phyloP scores from a whole-genome alignment of 2,113 vertebrate species.

The Pyrgilauda ruficollis region DNA sequence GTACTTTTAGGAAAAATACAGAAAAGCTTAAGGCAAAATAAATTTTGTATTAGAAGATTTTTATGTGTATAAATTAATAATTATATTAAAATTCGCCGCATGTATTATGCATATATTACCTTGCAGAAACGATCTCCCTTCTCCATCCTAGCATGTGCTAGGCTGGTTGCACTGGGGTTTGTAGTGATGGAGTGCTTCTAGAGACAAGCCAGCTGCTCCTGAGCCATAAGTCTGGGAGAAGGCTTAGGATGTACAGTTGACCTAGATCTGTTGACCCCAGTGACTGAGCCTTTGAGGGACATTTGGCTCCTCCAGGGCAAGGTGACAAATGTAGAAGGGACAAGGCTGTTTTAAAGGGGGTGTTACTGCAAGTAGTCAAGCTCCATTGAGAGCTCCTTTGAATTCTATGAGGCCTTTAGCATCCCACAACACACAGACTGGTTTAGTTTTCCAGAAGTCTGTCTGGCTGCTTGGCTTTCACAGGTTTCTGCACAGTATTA shows the following conservation, averaged over 20 bases:
- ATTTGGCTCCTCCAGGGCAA: not conserved
- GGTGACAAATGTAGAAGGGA: not conserved
- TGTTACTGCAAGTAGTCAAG: not conserved
- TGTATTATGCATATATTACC: not conserved
- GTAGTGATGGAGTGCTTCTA: not conserved
- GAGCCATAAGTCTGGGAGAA: not conserved
- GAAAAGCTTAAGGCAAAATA: slow-evolving; percentile 39
- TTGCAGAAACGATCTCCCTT: not conserved
- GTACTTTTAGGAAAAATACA: slow-evolving; percentile 22
- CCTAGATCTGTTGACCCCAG: not conserved
- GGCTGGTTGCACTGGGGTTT: not conserved
- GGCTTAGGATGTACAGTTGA: not conserved
- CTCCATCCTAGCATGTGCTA: not conserved
- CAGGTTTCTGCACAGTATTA: not conserved
- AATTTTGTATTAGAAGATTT: slow-evolving; percentile 39
- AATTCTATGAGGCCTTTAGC: not conserved
- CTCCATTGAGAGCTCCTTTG: not conserved
- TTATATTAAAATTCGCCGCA: slow-evolving; percentile 4
- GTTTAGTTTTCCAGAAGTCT: not conserved
- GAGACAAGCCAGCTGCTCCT: not conserved
- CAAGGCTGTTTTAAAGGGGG: not conserved
- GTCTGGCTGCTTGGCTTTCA: not conserved
- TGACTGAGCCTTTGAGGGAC: not conserved
- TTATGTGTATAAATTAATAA: slow-evolving; percentile 41
- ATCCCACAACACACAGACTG: not conserved